These are phyloP conservation scores for Agapornis roseicollis DNA, from an alignment of 2,113 vertebrate species.

Conservation along the genomic window DNA sequence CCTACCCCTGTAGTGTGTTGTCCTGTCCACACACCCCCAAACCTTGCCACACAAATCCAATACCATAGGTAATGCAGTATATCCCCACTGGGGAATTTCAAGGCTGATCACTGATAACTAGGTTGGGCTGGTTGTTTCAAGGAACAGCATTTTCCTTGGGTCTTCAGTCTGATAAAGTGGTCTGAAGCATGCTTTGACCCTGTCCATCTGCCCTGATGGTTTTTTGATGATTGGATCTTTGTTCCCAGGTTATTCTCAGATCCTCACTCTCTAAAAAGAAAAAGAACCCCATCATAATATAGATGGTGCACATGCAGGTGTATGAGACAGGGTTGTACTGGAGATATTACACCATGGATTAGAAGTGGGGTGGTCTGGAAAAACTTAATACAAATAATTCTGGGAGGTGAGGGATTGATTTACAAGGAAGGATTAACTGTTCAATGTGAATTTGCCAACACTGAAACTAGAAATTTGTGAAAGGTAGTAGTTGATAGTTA, in stretches of 20 bases:
- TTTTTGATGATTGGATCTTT: neutral
- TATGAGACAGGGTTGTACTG: neutral
- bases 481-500: slow-evolving; percentile 4
- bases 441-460: neutral
- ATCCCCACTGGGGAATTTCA: neutral
- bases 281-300: neutral
- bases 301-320: neutral
- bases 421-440: slow-evolving; percentile 11
- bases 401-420: slow-evolving; percentile 1
- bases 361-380: neutral
- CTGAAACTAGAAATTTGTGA: neutral
- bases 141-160: neutral
- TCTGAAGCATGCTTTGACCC: neutral
- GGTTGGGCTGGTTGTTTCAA: neutral
- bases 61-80: neutral
- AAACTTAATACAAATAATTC: neutral
- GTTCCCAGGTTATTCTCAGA: neutral
- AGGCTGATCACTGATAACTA: neutral
- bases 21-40: neutral
- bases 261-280: neutral
- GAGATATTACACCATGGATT: neutral
- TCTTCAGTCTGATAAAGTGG: neutral
- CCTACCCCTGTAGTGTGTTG: neutral
- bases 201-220: neutral
- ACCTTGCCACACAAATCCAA: neutral